Percentiles rank a stretch among this genome's conserved stretches.
These are phyloP conservation scores for Akabosia matsudoensis DNA, from an alignment of 1,140 invertebrate genomes.

Conservation along the genomic window DNA sequence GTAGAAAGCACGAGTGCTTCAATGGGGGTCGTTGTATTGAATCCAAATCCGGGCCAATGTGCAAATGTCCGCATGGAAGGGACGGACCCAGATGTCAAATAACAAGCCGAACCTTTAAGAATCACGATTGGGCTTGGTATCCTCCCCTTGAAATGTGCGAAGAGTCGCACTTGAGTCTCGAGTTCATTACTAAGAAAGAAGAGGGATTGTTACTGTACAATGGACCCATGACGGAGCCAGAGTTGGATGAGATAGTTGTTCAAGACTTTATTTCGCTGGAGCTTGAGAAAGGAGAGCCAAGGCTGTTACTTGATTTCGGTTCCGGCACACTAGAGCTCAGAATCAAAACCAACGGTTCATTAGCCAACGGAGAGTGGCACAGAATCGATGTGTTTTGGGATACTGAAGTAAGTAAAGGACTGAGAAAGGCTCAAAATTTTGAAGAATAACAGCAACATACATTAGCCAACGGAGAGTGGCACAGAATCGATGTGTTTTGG, in stretches of 20 bases:
- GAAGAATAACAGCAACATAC: constrained; percentile 42
- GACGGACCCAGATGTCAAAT: constrained; percentile 94
- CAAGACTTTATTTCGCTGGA: constrained; percentile 92
- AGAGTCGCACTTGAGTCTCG: constrained; percentile 86
- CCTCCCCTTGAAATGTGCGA: constrained; percentile 93
- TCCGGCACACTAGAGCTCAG: constrained; percentile 85
- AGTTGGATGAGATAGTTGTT: constrained; percentile 80
- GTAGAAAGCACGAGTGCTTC: constrained; percentile 82
- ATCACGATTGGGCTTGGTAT: constrained; percentile 86
- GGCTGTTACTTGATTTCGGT: constrained; percentile 89
- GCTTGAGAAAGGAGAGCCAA: constrained; percentile 81
- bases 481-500: constrained; percentile 92
- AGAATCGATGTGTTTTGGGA: constrained; percentile 92
- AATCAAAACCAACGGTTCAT: constrained; percentile 77
- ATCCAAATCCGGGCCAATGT: constrained; percentile 76
- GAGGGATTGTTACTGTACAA: constrained; percentile 94
- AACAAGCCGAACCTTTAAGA: constrained; percentile 85
- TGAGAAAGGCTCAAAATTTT: constrained; percentile 6
- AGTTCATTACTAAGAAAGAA: constrained; percentile 85
- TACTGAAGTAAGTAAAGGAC: constrained; percentile 70
- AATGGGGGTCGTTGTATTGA: constrained; percentile 92
- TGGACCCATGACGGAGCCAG: constrained; percentile 88
- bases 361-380: constrained; percentile 96
- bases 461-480: constrained; percentile 92
- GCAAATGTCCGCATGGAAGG: constrained; percentile 84